A percentile compares a stretch with the other conserved stretches of the same genome.
phyloP scores from a whole-genome alignment of 2,888 invertebrate genomes.

The Agapostemon virescens region DNA sequence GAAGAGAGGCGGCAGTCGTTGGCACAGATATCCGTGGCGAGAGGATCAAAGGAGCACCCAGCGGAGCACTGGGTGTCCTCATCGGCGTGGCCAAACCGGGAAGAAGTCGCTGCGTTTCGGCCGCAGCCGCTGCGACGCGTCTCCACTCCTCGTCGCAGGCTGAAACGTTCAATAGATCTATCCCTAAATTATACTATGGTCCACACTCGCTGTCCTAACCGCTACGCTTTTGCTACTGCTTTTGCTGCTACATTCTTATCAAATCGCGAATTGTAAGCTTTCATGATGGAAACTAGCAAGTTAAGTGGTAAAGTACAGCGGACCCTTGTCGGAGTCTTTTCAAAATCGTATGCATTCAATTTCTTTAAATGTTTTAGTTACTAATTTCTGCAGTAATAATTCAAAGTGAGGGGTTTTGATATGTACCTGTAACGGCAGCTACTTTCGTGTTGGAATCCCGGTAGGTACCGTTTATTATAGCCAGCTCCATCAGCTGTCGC shows the following conservation, averaged over 20 bases:
- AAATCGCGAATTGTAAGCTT: no score
- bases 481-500: conserved; percentile 99
- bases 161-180: conserved; percentile 80
- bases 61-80: conserved; percentile 86
- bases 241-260: not conserved
- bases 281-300: no score
- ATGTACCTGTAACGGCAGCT: conserved; percentile 89
- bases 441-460: conserved; percentile 96
- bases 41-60: conserved; percentile 95
- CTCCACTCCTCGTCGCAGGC: conserved; percentile 93
- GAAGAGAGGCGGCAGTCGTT: conserved; percentile 86
- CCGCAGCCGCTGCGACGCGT: conserved; percentile 90
- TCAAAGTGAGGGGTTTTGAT: conserved; percentile 2
- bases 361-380: no score
- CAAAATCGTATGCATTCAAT: no score
- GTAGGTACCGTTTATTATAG: conserved; percentile 99
- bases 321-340: no score
- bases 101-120: conserved; percentile 89
- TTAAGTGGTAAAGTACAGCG: no score
- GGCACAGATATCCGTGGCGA: conserved; percentile 94
- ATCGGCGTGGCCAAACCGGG: conserved; percentile 86
- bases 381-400: not conserved
- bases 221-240: not conserved
- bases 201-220: not conserved
- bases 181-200: conserved; percentile 6